These are phyloP conservation scores for Thryonomys swinderianus DNA, from an alignment of 2,113 vertebrate species.

Conservation along the genomic window DNA sequence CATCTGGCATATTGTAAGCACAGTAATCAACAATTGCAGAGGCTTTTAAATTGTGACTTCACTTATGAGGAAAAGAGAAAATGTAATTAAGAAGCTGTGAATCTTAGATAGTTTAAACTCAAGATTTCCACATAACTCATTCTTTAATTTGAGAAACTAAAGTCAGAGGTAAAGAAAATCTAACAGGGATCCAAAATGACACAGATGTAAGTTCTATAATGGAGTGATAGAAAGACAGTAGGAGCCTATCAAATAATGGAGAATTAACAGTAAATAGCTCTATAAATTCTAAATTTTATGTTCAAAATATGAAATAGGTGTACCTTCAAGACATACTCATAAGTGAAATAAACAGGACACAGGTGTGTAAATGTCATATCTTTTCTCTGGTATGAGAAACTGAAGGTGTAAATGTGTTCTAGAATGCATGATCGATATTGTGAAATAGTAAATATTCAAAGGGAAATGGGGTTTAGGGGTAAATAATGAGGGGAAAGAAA, in stretches of 20 bases:
- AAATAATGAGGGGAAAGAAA: no score
- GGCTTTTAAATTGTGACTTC: conserved; percentile 68
- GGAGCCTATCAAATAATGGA: not conserved
- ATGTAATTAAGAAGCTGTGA: conserved; percentile 60
- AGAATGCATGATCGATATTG: no score
- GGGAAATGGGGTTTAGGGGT: no score
- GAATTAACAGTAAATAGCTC: not conserved
- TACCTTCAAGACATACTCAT: no score
- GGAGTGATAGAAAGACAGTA: not conserved
- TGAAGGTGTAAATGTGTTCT: no score
- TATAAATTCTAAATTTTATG: not conserved
- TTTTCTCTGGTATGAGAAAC: no score
- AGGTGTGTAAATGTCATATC: no score
- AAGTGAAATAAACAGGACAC: no score
- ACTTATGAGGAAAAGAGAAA: conserved; percentile 49
- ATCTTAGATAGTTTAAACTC: conserved; percentile 61
- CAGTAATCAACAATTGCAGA: conserved; percentile 73
- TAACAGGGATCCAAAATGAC: not conserved
- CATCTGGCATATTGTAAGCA: conserved; percentile 79
- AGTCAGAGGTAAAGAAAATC: not conserved
- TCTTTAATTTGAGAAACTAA: not conserved
- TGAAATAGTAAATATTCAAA: no score
- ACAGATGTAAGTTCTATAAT: not conserved
- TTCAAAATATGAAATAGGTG: conserved; percentile 32
- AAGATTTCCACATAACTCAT: not conserved